Evolutionary conservation across 2,113 vertebrate species (phyloP).

Genomic region (Nymphicus hollandicus): DNA sequence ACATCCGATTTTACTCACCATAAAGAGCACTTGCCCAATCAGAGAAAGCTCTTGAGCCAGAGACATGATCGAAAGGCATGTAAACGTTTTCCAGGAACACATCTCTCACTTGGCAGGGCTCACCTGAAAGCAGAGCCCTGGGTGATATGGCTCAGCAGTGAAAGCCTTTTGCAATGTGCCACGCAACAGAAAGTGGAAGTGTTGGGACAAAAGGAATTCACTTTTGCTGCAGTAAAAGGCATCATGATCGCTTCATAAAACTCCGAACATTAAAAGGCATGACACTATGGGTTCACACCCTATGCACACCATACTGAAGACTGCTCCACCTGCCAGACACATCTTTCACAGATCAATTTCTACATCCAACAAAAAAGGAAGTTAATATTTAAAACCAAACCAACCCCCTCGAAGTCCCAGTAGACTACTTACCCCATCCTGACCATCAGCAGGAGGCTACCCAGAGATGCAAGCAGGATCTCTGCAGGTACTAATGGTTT

Average conservation of each 20-base stretch:
- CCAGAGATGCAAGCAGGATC: not conserved
- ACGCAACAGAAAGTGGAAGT: not conserved
- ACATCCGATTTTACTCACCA: not conserved
- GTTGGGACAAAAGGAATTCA: not conserved
- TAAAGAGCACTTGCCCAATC: not conserved
- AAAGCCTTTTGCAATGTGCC: not conserved
- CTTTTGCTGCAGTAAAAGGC: not conserved
- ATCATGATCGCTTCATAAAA: not conserved
- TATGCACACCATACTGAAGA: not conserved
- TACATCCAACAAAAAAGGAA: not conserved
- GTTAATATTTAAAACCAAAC: not conserved
- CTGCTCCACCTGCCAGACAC: not conserved
- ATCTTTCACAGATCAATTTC: not conserved
- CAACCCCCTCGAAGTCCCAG: not conserved
- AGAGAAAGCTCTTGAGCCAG: not conserved
- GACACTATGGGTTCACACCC: accelerated
- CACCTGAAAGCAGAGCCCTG: not conserved
- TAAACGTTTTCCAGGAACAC: not conserved
- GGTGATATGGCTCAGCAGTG: not conserved
- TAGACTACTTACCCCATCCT: not conserved
- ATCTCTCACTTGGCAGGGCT: not conserved
- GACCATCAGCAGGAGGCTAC: not conserved
- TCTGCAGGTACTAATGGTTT: not conserved
- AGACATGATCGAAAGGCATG: not conserved
- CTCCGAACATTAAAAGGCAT: not conserved